These are phyloP conservation scores for Drosophila setosimentum DNA, from an alignment of 2,888 invertebrate genomes.

Conservation along the genomic window DNA sequence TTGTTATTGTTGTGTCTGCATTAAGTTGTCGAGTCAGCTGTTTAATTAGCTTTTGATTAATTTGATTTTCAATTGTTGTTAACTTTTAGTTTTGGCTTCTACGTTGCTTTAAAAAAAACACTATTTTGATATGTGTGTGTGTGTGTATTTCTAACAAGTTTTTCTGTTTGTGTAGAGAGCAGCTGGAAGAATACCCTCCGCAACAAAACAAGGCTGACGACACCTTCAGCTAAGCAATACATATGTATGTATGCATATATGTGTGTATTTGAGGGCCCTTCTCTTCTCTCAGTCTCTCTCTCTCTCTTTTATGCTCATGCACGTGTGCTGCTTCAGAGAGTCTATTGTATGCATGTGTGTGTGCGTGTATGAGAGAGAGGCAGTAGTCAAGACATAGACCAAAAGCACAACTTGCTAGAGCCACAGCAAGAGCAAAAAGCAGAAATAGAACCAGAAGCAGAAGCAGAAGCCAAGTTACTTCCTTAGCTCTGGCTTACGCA, in stretches of 20 bases:
- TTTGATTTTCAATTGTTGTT: conserved; percentile 43
- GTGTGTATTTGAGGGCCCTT: conserved; percentile 18
- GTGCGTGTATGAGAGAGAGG: conserved; percentile 37
- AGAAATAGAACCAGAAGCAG: conserved; percentile 10
- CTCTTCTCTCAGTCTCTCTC: conserved; percentile 8
- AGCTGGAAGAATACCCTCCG: conserved; percentile 17
- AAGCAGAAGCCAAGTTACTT: conserved; percentile 51
- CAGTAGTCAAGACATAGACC: conserved; percentile 54
- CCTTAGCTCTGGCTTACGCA: conserved; percentile 81
- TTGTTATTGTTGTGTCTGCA: conserved; percentile 31
- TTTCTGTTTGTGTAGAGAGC: conserved; percentile 1
- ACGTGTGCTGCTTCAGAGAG: conserved; percentile 22
- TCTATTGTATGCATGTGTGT: conserved; percentile 22
- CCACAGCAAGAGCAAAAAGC: conserved; percentile 12
- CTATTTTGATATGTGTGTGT: background rate
- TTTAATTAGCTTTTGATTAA: conserved; percentile 75
- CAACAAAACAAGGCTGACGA: conserved; percentile 45
- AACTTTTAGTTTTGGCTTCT: conserved; percentile 11
- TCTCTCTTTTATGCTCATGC: conserved; percentile 18
- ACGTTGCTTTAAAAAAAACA: background rate
- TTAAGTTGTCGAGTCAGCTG: conserved; percentile 66
- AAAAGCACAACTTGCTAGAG: conserved; percentile 43
- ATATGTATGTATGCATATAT: background rate
- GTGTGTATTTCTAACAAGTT: background rate
- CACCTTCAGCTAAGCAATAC: conserved; percentile 36